Conservation (phyloP, 1,140 invertebrate species). For the Frieseomelitta varia region DNA sequence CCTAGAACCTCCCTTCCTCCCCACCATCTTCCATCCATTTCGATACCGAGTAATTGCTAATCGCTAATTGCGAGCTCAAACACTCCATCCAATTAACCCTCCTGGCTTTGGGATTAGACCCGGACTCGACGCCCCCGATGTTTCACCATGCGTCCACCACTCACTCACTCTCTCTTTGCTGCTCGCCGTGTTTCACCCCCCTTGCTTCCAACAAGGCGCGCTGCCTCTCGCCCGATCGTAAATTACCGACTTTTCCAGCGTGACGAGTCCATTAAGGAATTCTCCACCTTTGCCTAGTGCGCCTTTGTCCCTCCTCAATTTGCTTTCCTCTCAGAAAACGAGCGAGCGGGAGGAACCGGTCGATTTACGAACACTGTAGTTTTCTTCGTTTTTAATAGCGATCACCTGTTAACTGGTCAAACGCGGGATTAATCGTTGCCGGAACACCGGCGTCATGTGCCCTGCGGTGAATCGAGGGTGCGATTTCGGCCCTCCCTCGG, state of each 20-base stretch:
- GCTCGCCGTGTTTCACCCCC: background rate
- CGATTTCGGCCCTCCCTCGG: conserved; percentile 9
- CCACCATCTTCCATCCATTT: conserved; percentile 57
- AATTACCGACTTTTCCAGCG: conserved; percentile 6
- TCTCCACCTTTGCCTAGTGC: background rate
- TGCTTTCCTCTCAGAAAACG: background rate
- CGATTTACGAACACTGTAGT: background rate
- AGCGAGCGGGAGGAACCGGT: background rate
- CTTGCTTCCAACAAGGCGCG: background rate
- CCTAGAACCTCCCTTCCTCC: conserved; percentile 26
- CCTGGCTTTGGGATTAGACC: conserved; percentile 2
- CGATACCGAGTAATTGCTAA: conserved; percentile 79
- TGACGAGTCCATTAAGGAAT: conserved; percentile 20
- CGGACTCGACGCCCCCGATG: background rate
- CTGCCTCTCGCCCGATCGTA: background rate
- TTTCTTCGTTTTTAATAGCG: conserved; percentile 11
- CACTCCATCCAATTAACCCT: conserved; percentile 79
- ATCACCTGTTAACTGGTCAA: conserved; percentile 58
- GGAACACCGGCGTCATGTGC: conserved; percentile 66
- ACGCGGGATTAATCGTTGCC: conserved; percentile 47
- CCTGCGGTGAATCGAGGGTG: conserved; percentile 61
- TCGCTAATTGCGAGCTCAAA: conserved; percentile 80
- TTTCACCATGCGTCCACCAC: background rate
- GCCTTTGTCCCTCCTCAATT: background rate
- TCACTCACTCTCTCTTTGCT: background rate